Percentiles rank a stretch among this genome's conserved stretches.
phyloP scores from a whole-genome alignment of 1,140 invertebrate species.

The Ridgeia piscesae region DNA sequence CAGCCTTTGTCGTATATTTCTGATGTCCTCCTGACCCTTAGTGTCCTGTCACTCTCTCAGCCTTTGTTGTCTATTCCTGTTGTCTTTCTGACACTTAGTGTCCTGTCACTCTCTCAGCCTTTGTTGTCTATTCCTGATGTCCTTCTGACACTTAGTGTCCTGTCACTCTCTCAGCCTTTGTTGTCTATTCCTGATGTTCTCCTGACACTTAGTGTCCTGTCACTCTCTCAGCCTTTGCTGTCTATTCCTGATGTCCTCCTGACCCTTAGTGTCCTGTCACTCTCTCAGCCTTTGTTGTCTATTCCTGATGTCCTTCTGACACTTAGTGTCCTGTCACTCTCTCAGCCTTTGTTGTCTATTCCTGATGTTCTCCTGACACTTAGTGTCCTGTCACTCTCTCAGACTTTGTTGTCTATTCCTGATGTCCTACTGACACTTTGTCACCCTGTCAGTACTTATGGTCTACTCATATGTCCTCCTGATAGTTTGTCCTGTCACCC shows the following conservation, averaged over 20 bases:
- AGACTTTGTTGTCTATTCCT: neutral
- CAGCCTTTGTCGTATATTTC: too few relatives aligned
- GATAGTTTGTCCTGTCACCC: neutral
- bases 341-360: neutral
- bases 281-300: neutral
- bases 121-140: neutral
- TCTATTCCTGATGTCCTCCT: too few relatives aligned
- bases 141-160: neutral
- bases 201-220: constrained; percentile 12
- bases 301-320: neutral
- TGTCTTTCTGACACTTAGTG: neutral
- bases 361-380: neutral
- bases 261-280: neutral
- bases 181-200: neutral
- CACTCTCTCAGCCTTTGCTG: constrained; percentile 28
- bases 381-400: neutral
- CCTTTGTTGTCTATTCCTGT: neutral
- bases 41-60: neutral
- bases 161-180: neutral
- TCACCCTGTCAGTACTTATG: constrained; percentile 23
- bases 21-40: too few relatives aligned
- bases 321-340: neutral
- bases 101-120: neutral
- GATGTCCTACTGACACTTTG: neutral
- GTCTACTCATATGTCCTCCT: too few relatives aligned